Evolutionary conservation across 2,888 invertebrate species (phyloP).

Genomic region (Muscina levida): DNA sequence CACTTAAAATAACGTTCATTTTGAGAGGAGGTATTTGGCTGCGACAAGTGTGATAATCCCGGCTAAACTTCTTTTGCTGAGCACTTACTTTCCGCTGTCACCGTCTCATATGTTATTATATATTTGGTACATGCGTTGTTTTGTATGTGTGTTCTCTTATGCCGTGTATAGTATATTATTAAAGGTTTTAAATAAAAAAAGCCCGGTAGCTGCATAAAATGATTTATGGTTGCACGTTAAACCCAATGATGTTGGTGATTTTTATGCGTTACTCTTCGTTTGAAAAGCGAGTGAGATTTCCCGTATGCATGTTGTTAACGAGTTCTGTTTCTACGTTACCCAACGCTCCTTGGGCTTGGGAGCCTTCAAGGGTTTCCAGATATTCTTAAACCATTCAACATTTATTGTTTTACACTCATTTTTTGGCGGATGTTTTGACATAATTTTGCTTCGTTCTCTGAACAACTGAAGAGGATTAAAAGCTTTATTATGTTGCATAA

Average conservation of each 20-base stretch:
- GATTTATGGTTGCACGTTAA: slow-evolving; percentile 70
- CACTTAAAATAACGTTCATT: too few relatives aligned
- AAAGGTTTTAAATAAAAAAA: slow-evolving; percentile 65
- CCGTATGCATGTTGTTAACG: slow-evolving; percentile 20
- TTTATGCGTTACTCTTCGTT: slow-evolving; percentile 42
- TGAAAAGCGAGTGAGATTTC: slow-evolving; percentile 18
- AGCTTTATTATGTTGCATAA: neutral
- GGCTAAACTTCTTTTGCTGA: too few relatives aligned
- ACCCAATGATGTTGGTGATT: slow-evolving; percentile 36
- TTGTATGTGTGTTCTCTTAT: neutral
- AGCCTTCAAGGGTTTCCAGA: too few relatives aligned
- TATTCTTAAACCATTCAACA: neutral
- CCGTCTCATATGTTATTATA: too few relatives aligned
- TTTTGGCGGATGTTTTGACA: slow-evolving; percentile 10
- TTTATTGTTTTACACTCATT: slow-evolving; percentile 11
- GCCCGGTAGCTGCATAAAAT: slow-evolving; percentile 72
- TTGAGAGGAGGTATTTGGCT: too few relatives aligned
- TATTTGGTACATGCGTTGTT: neutral
- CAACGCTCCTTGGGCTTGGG: too few relatives aligned
- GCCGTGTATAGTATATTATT: slow-evolving; percentile 1
- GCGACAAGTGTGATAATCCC: too few relatives aligned
- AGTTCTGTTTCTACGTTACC: neutral
- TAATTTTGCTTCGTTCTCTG: neutral
- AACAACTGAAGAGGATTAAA: neutral
- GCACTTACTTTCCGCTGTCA: too few relatives aligned